A percentile compares a stretch with the other conserved stretches of the same genome.
Evolutionary conservation across 64 coral and sea anemone species (phyloP).

Genomic region (Exaiptasia diaphana): DNA sequence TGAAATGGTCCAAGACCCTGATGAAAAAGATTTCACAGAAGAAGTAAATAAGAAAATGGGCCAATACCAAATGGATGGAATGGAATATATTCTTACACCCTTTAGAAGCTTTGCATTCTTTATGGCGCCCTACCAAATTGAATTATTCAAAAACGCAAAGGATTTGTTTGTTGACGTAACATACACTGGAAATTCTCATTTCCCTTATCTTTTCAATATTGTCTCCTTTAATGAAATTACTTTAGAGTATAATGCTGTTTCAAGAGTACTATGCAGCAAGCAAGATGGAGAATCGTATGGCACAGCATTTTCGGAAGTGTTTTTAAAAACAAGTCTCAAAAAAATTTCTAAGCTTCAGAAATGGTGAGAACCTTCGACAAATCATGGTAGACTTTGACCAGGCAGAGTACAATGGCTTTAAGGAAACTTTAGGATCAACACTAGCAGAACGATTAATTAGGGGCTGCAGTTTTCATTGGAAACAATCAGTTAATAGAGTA

Average conservation of each 20-base stretch:
- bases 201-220: slow-evolving; percentile 62
- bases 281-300: slow-evolving; percentile 56
- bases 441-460: background rate
- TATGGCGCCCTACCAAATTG: slow-evolving; percentile 48
- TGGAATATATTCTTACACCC: slow-evolving; percentile 40
- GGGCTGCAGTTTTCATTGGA: slow-evolving; percentile 40
- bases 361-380: slow-evolving; percentile 8
- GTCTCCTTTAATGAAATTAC: slow-evolving; percentile 29
- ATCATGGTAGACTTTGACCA: slow-evolving; percentile 49
- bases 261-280: slow-evolving; percentile 47
- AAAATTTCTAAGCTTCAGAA: slow-evolving; percentile 7
- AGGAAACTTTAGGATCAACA: background rate
- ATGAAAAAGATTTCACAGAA: slow-evolving; percentile 20
- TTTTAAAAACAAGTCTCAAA: background rate
- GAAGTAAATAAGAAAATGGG: slow-evolving; percentile 51
- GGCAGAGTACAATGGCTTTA: slow-evolving; percentile 42
- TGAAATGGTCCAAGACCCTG: slow-evolving; percentile 6
- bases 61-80: slow-evolving; percentile 51
- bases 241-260: slow-evolving; percentile 7
- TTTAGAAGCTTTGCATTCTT: slow-evolving; percentile 53
- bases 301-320: slow-evolving; percentile 18
- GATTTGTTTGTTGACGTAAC: slow-evolving; percentile 60
- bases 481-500: slow-evolving; percentile 21
- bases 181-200: slow-evolving; percentile 44
- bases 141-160: background rate